These are phyloP conservation scores for Vanacampus margaritifer DNA, from an alignment of 2,113 vertebrate genomes.

Conservation along the genomic window DNA sequence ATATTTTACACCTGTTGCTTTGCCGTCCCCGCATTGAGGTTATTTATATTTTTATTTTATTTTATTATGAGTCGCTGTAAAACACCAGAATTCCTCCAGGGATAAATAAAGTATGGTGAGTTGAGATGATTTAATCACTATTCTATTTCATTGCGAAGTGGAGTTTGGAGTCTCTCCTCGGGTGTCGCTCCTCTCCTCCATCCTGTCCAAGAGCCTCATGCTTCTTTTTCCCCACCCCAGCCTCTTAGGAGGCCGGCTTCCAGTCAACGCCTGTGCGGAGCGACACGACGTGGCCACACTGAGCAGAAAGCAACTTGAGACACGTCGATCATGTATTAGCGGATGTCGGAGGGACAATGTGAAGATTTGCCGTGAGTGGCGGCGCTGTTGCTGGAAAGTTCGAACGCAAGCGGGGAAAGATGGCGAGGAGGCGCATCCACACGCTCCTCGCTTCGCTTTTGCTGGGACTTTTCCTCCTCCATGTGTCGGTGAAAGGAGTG, in stretches of 20 bases:
- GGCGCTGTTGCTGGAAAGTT: conserved; percentile 34
- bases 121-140: neutral
- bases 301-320: neutral
- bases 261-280: conserved; percentile 14
- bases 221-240: conserved; percentile 21
- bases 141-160: conserved; percentile 32
- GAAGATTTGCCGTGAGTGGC: conserved; percentile 13
- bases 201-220: conserved; percentile 34
- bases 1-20: neutral
- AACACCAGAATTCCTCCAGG: neutral
- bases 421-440: conserved; percentile 75
- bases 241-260: conserved; percentile 40
- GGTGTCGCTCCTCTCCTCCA: conserved; percentile 61
- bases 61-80: too few species aligned
- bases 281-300: conserved; percentile 11
- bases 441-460: conserved; percentile 52
- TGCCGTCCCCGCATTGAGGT: neutral
- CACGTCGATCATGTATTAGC: conserved; percentile 9
- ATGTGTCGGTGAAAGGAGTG: conserved; percentile 53
- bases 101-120: neutral
- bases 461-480: conserved; percentile 60
- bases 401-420: conserved; percentile 64
- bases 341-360: conserved; percentile 41
- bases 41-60: too few species aligned
- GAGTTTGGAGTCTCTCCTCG: conserved; percentile 61